Percentiles rank a stretch among this genome's conserved stretches.
phyloP scores from a whole-genome alignment of 2,113 vertebrate genomes.

The Phainopepla nitens region DNA sequence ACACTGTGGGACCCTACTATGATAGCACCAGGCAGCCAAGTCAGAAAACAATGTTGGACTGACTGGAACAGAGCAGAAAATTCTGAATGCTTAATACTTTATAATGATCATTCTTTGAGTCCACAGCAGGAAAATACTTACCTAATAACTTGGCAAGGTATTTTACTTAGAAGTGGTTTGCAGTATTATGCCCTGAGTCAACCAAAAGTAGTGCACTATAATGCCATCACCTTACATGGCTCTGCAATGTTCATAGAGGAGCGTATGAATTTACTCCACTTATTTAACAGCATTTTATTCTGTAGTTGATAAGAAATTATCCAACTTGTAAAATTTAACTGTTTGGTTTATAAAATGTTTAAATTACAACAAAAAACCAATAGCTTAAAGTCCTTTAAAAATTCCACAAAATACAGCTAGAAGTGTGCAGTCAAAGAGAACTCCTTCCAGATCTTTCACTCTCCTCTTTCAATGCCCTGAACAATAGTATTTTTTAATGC shows the following conservation, averaged over 20 bases:
- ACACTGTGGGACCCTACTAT: background rate
- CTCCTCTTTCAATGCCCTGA: background rate
- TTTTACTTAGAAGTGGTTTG: background rate
- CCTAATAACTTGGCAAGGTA: background rate
- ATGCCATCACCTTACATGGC: background rate
- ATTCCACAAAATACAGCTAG: background rate
- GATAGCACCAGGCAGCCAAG: background rate
- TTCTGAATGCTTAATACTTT: background rate
- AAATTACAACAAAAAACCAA: background rate
- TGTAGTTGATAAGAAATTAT: background rate
- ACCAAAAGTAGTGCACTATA: background rate
- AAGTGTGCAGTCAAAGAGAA: background rate
- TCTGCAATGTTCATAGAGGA: background rate
- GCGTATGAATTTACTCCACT: background rate
- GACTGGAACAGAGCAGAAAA: background rate
- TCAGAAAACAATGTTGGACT: background rate
- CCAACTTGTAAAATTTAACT: background rate
- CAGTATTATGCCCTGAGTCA: background rate
- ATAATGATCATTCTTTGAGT: background rate
- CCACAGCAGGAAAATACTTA: background rate
- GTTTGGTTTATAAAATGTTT: background rate
- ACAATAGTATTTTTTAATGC: background rate
- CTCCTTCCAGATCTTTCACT: background rate
- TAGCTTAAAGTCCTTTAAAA: background rate
- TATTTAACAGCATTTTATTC: background rate